Percentiles rank a stretch among this genome's conserved stretches.
Conservation (phyloP, 2,797 vertebrate genomes). For the Melopsittacus undulatus region DNA sequence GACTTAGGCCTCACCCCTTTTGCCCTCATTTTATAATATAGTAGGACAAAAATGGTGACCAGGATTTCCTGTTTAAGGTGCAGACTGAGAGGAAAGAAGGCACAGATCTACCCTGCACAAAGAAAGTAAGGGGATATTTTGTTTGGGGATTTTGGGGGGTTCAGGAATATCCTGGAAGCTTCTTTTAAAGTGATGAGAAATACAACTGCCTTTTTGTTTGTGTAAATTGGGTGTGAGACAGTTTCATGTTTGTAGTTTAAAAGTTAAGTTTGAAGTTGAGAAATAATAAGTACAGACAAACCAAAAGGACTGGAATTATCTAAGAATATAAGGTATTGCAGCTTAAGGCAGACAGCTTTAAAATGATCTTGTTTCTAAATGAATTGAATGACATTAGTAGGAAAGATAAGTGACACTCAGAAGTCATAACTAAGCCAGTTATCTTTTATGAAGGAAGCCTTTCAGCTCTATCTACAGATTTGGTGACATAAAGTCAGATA, state of each 20-base stretch:
- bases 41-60: neutral
- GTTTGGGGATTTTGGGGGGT: neutral
- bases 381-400: constrained; percentile 24
- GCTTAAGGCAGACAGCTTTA: constrained; percentile 49
- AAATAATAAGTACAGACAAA: constrained; percentile 31
- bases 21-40: neutral
- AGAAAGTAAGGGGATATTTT: neutral
- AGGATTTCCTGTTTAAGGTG: neutral
- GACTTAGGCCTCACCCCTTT: neutral
- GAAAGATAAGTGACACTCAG: neutral
- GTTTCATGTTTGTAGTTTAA: constrained; percentile 33
- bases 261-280: constrained; percentile 21
- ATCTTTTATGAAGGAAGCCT: neutral
- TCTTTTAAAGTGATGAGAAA: neutral
- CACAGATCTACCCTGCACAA: neutral
- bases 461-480: neutral
- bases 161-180: neutral
- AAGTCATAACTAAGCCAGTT: neutral
- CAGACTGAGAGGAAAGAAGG: neutral
- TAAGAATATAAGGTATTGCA: constrained; percentile 35
- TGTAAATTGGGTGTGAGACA: neutral
- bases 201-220: constrained; percentile 7
- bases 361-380: constrained; percentile 63
- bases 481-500: neutral
- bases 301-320: constrained; percentile 3